phyloP scores from a whole-genome alignment of 1,140 invertebrate genomes.

The Trichonephila inaurata region DNA sequence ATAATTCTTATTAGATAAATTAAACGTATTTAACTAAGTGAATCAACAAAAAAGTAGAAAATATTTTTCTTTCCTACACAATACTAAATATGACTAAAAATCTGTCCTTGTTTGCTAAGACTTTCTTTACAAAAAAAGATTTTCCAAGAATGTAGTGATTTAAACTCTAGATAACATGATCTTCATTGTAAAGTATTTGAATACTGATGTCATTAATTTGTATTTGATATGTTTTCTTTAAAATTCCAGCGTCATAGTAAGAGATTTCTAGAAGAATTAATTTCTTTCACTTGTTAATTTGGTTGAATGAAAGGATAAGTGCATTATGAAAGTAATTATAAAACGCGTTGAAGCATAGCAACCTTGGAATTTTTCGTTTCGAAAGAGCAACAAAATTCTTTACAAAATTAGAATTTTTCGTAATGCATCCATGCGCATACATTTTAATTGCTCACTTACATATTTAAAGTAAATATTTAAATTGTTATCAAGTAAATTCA shows the following conservation, averaged over 20 bases:
- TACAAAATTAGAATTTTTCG: too few relatives aligned
- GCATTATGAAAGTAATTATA: conserved; percentile 38
- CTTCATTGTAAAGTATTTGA: not conserved
- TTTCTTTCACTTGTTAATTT: conserved; percentile 31
- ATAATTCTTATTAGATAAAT: not conserved
- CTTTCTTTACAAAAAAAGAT: conserved; percentile 8
- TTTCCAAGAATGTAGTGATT: conserved; percentile 1
- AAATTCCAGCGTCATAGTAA: conserved; percentile 8
- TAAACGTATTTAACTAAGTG: not conserved
- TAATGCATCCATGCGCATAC: too few relatives aligned
- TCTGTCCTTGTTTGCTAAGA: conserved; percentile 4
- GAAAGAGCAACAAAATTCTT: too few relatives aligned
- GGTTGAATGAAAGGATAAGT: not conserved
- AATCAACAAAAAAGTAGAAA: not conserved
- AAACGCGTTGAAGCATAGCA: too few relatives aligned
- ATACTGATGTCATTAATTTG: conserved; percentile 1
- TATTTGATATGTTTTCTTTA: not conserved
- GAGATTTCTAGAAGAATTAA: not conserved
- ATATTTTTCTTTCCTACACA: not conserved
- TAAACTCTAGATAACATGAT: conserved; percentile 6
- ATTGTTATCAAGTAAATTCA: too few relatives aligned
- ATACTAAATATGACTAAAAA: conserved; percentile 27
- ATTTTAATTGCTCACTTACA: too few relatives aligned
- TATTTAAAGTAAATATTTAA: too few relatives aligned
- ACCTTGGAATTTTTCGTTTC: too few relatives aligned